These are phyloP conservation scores for Sipha maydis DNA, from an alignment of 2,888 invertebrate species.

Conservation along the genomic window DNA sequence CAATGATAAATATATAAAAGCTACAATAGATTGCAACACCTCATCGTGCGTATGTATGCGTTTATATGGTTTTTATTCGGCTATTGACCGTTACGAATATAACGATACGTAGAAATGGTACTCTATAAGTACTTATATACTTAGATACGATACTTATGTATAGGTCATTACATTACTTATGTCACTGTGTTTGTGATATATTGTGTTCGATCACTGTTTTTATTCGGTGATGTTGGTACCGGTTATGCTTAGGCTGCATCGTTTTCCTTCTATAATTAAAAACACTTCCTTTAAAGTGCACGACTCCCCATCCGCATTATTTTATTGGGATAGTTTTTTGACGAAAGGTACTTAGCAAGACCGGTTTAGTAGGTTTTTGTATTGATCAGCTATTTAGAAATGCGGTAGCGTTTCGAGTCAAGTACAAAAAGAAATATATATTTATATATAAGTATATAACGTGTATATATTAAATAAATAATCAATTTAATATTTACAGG, in stretches of 20 bases:
- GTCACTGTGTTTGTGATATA: not conserved
- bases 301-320: not conserved
- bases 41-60: not conserved
- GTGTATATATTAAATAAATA: constrained; percentile 34
- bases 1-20: not conserved
- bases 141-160: not conserved
- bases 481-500: constrained; percentile 53
- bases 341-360: constrained; percentile 39
- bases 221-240: not conserved
- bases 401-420: constrained; percentile 48
- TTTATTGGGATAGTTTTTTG: constrained; percentile 7
- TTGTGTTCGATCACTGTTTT: not conserved
- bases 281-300: not conserved
- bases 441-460: not conserved
- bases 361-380: constrained; percentile 41
- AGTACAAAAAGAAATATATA: constrained; percentile 3
- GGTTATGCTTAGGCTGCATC: not conserved
- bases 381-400: constrained; percentile 55
- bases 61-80: not conserved
- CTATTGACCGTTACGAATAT: constrained; percentile 12
- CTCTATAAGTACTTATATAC: too few relatives aligned
- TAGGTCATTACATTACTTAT: not conserved
- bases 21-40: constrained; percentile 10
- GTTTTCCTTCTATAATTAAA: constrained; percentile 6
- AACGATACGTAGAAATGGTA: too few relatives aligned